These are phyloP conservation scores for Malaclemys terrapin DNA, from an alignment of 2,113 vertebrate genomes.

Conservation along the genomic window DNA sequence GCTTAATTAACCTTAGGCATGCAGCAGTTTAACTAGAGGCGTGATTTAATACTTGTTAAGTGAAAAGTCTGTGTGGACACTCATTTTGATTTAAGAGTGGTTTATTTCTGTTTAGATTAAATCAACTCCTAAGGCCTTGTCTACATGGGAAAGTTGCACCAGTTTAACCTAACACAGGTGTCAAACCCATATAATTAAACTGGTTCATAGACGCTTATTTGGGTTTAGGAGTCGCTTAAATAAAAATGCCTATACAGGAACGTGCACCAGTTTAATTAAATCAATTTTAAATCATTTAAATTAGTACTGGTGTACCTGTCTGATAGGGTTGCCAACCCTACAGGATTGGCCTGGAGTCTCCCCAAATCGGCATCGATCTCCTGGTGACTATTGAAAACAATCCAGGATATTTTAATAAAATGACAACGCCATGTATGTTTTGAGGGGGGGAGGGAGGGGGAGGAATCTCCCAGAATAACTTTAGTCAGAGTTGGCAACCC, in stretches of 20 bases:
- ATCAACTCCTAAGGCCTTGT: conserved; percentile 3
- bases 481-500: no score
- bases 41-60: conserved; percentile 1
- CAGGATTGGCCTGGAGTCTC: no score
- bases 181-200: background rate
- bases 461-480: no score
- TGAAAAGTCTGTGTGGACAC: conserved; percentile 20
- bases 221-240: accelerated
- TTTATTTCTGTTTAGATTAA: conserved; percentile 16
- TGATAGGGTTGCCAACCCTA: background rate
- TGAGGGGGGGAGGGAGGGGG: no score
- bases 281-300: background rate
- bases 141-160: background rate
- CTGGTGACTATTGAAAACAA: no score
- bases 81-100: conserved; percentile 1
- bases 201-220: background rate
- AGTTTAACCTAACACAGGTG: conserved; percentile 22
- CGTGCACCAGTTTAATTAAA: background rate
- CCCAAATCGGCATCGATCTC: no score
- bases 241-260: background rate
- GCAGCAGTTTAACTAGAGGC: background rate
- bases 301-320: background rate
- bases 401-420: no score
- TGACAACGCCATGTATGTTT: no score
- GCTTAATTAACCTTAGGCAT: background rate